A percentile compares a stretch with the other conserved stretches of the same genome.
Conservation (phyloP, 2,888 invertebrate genomes). For the Dorcus parallelipipedus region DNA sequence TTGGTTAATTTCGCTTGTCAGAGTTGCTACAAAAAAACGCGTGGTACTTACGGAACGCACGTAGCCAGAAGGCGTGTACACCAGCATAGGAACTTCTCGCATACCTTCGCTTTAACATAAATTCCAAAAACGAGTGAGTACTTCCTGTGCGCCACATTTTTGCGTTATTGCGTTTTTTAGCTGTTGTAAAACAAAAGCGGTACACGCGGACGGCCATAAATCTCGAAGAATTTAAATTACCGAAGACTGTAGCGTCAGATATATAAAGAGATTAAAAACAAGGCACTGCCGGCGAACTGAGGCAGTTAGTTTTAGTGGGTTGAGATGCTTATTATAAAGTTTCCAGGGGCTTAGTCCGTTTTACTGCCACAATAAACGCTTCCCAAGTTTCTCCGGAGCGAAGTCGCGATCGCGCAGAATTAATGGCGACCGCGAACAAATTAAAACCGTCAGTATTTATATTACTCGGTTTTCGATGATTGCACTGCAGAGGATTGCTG, state of each 20-base stretch:
- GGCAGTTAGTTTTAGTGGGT: conserved; percentile 27
- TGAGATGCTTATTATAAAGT: conserved; percentile 40
- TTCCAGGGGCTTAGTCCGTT: conserved; percentile 38
- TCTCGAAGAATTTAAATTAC: conserved; percentile 35
- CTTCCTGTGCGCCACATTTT: conserved; percentile 22
- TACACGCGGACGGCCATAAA: conserved; percentile 29
- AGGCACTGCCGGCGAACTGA: conserved; percentile 23
- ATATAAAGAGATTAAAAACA: conserved; percentile 41
- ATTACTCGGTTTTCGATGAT: conserved; percentile 19
- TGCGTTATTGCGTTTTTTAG: conserved; percentile 28
- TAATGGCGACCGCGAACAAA: conserved; percentile 39
- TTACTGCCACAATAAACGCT: conserved; percentile 41
- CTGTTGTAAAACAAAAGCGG: conserved; percentile 23
- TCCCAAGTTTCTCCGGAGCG: conserved; percentile 27
- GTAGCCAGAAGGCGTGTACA: neutral
- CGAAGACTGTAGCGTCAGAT: conserved; percentile 27
- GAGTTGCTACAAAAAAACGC: neutral
- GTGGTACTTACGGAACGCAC: neutral
- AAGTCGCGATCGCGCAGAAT: conserved; percentile 32
- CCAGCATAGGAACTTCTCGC: conserved; percentile 18
- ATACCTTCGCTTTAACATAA: conserved; percentile 24
- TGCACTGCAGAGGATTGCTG: conserved; percentile 9
- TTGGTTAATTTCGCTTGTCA: neutral
- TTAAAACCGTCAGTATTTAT: conserved; percentile 33
- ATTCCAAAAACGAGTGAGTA: conserved; percentile 24